Conservation (phyloP, 2,797 vertebrate species). For the Chaunax sp. region DNA sequence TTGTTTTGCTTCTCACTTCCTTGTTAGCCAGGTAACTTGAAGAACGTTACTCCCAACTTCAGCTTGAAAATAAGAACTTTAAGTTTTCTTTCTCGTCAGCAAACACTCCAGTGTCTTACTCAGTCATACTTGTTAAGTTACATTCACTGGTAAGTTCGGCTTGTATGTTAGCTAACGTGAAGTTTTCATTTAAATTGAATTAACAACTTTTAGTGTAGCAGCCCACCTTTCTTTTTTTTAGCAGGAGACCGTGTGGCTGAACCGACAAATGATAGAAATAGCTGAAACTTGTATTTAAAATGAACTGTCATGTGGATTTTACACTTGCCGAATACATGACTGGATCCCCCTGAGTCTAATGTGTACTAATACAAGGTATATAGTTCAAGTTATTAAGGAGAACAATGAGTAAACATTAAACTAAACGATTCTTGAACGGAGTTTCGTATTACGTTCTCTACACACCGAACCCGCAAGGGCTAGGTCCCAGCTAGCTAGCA, state of each 20-base stretch:
- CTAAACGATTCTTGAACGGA: not conserved
- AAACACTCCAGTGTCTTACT: accelerated
- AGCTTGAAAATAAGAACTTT: not conserved
- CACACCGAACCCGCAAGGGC: not conserved
- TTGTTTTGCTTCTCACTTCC: conserved; percentile 70
- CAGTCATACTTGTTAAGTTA: accelerated
- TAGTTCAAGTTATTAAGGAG: accelerated
- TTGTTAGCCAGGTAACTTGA: conserved; percentile 52
- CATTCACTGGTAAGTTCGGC: not conserved
- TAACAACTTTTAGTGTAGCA: not conserved
- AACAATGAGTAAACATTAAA: not conserved
- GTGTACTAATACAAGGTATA: accelerated
- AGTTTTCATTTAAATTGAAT: not conserved
- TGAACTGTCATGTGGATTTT: accelerated
- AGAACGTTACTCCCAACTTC: not conserved
- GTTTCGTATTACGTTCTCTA: not conserved
- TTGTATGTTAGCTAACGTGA: accelerated
- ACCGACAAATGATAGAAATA: not conserved
- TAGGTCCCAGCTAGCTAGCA: conserved; percentile 27
- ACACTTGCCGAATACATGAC: accelerated
- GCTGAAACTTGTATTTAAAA: not conserved
- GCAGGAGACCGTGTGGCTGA: not conserved
- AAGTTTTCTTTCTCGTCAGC: not conserved
- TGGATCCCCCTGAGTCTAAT: accelerated
- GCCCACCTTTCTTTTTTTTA: too few species aligned